Base-by-base conservation (phyloP, 2,797 vertebrate species). In the Brotogeris chrysoptera region DNA sequence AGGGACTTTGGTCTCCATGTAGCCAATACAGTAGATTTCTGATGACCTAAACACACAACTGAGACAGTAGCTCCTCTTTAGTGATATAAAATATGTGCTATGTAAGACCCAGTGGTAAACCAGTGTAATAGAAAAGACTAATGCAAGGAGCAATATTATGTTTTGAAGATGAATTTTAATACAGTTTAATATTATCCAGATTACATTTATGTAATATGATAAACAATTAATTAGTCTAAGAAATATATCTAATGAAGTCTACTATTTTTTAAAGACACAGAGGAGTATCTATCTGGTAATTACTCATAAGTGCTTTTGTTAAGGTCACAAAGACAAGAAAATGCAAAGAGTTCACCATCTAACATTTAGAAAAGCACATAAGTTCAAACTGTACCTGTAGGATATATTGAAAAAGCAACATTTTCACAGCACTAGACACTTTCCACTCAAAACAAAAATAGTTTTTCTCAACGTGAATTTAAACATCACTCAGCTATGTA, bases 91-190 rank as follows among this genome's bases (percentile, higher is more conserved):
- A 28, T 24, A 41, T 11, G 21, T 41, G 8, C 5, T 69, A 21
- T 5, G 2, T 12, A 39, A 5, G 46, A 28, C 28, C 9, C 32
- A 69, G 10, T 10, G 3, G 14, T 52, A 50, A 76, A 66, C 3
- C 4, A 7, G 2, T 50, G 8, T 14, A 61, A 55, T 14, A 71
- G 13, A 53, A 84, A 82, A 85, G 8, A 59, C 15, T 24, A 71
- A 78, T 7, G 11, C 82, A 77, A 61, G 7, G 17, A 80, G 13
- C 24, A 64, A 7, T 36, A 43, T 13, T n/a, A 80, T 6, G 2
- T 47, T 80, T 93, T 63, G 36, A 57, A 57, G 7, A 19, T 71
- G 60, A 44, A 43, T 79, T 97, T 98, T 97, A 98, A 93, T 97
- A 76, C 84, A 46, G 24, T 84, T 93, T 90, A 66, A 64, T 66